A percentile compares a stretch with the other conserved stretches of the same genome.
Conservation (phyloP, 2,888 invertebrate genomes). For the Papilio demoleus region DNA sequence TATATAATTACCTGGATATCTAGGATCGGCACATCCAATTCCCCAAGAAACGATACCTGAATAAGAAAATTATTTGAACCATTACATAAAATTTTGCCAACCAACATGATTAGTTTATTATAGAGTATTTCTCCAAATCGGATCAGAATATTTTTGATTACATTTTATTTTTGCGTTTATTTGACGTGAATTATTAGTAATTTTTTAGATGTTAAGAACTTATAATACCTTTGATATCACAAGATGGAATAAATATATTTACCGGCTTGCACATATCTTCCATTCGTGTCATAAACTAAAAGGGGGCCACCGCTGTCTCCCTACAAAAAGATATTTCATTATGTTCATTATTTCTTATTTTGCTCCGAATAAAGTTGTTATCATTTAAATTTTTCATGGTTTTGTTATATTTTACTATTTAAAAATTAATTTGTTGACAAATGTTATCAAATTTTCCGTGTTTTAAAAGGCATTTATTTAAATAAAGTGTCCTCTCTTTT, state of each 20-base stretch:
- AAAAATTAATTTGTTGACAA: too few species aligned
- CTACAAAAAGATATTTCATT: conserved; percentile 60
- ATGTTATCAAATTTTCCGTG: too few species aligned
- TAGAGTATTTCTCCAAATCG: too few species aligned
- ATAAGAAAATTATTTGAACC: conserved; percentile 1
- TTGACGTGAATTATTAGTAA: conserved; percentile 12
- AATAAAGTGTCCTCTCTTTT: too few species aligned
- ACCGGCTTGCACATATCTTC: conserved; percentile 85
- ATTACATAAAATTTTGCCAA: neutral
- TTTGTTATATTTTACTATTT: too few species aligned
- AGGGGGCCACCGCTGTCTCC: conserved; percentile 88
- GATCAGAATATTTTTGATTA: too few species aligned
- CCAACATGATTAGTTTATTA: too few species aligned
- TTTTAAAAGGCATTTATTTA: too few species aligned
- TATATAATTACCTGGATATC: conserved; percentile 79
- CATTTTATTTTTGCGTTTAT: neutral
- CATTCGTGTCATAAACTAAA: conserved; percentile 76
- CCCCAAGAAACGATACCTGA: conserved; percentile 87
- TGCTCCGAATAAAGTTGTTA: neutral
- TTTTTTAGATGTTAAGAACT: neutral
- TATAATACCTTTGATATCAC: too few species aligned
- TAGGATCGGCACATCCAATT: conserved; percentile 85
- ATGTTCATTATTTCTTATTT: conserved; percentile 39
- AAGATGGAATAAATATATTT: conserved; percentile 53
- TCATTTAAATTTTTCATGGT: neutral